Conservation (phyloP, 2,888 invertebrate genomes). For the Scelioninae gen. 2 region DNA sequence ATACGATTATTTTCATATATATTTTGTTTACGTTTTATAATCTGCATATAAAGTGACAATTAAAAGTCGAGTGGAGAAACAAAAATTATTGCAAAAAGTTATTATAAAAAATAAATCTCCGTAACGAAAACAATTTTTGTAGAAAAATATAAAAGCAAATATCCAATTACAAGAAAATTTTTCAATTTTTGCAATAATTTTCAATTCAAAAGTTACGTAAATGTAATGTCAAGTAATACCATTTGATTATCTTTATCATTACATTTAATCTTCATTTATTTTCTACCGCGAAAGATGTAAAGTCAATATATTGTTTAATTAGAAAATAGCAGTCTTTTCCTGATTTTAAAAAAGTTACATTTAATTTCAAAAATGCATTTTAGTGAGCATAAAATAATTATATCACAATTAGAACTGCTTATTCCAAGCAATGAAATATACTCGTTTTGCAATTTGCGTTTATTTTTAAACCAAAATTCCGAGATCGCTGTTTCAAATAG, state of each 20-base stretch:
- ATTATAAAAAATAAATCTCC: conserved; percentile 35
- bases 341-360: conserved; percentile 40
- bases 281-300: too few relatives aligned
- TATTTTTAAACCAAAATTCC: conserved; percentile 11
- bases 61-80: conserved; percentile 10
- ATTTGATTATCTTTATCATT: not conserved
- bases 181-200: conserved; percentile 38
- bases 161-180: conserved; percentile 19
- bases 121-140: conserved; percentile 27
- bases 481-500: too few relatives aligned
- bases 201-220: conserved; percentile 7
- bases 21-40: conserved; percentile 11
- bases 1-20: conserved; percentile 3
- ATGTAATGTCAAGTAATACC: conserved; percentile 25
- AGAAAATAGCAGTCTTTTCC: conserved; percentile 51
- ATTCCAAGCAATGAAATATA: conserved; percentile 24
- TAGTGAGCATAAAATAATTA: conserved; percentile 50
- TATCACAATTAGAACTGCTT: conserved; percentile 49
- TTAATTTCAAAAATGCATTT: conserved; percentile 40
- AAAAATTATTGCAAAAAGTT: conserved; percentile 34
- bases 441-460: conserved; percentile 15
- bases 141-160: conserved; percentile 39
- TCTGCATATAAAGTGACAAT: conserved; percentile 21
- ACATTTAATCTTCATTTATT: too few relatives aligned
- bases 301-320: conserved; percentile 13